Base-by-base conservation (phyloP, 2,888 invertebrate genomes). In the Drosophila macrospina region DNA sequence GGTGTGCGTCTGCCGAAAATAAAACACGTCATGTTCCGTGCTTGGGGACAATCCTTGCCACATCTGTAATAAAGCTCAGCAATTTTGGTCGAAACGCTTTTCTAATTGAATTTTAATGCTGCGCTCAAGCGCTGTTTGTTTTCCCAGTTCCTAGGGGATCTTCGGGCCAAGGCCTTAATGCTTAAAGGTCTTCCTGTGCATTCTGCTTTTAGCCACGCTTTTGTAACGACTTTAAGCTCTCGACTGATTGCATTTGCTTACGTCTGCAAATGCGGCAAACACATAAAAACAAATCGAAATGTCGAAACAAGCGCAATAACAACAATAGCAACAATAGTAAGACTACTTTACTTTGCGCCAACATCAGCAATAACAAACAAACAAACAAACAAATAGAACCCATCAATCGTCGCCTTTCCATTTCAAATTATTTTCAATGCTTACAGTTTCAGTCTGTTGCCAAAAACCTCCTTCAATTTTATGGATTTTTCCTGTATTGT, bases 61-160 rank as follows among this genome's bases (percentile, higher is more conserved):
- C n/a, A n/a, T 48, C 63, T 26, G 39, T 0, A 26, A 11, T 15
- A 51, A 74, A 70, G 70, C 75, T 50, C 30, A 42, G 60, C 75
- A 50, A 56, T 65, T 68, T 55, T 37, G 7, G 36, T 56, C 30
- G 15, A 61, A 45, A 60, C 57, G 69, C 28, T 62, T 65, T 47
- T 73, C 83, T 87, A 82, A 87, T 82, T 86, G 88, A 87, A 87
- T 87, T 87, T 82, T 87, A 82, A 87, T 87, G 76, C 68, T 39
- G 24, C 32, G 15, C 15, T 41, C n/a, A n/a, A n/a, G 32, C 28
- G 60, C 42, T 67, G 28, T 34, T 37, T 28, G 8, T 13, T 5
- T 13, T 5, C 39, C 30, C 15, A 3, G 11, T 11, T 10, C 41
- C 41, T 39, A 10, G 16, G 39, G 16, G 10, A 4, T 20, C 20